Conservation (phyloP, 2,113 vertebrate genomes). For the Lophius piscatorius region DNA sequence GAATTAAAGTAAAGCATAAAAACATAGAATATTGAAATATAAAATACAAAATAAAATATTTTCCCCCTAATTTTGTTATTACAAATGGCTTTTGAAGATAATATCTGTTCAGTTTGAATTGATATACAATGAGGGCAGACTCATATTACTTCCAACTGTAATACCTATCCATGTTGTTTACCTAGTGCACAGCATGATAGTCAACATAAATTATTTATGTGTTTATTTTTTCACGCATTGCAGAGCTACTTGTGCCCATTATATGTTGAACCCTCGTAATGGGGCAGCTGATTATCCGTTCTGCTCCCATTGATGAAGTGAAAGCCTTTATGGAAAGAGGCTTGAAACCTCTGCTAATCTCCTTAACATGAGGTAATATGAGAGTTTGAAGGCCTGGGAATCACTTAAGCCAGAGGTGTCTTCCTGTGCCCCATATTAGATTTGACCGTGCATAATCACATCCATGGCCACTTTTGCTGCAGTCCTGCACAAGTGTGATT, state of each 20-base stretch:
- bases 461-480: conserved; percentile 69
- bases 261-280: conserved; percentile 55
- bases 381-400: conserved; percentile 67
- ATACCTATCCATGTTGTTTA: no score
- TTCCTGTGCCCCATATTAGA: conserved; percentile 73
- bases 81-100: no score
- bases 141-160: no score
- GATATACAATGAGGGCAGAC: no score
- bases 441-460: conserved; percentile 73
- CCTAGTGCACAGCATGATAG: no score
- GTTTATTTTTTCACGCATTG: no score
- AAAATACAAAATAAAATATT: no score
- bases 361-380: conserved; percentile 72
- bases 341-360: conserved; percentile 59
- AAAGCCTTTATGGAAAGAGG: conserved; percentile 28
- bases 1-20: no score
- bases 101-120: no score
- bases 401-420: conserved; percentile 75
- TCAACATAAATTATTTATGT: no score
- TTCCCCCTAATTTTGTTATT: no score
- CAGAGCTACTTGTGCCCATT: conserved; percentile 33
- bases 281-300: conserved; percentile 40
- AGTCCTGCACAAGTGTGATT: conserved; percentile 62
- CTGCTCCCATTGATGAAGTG: conserved; percentile 38
- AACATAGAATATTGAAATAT: no score